These are phyloP conservation scores for Pterois miles DNA, from an alignment of 2,797 vertebrate genomes.

Conservation along the genomic window DNA sequence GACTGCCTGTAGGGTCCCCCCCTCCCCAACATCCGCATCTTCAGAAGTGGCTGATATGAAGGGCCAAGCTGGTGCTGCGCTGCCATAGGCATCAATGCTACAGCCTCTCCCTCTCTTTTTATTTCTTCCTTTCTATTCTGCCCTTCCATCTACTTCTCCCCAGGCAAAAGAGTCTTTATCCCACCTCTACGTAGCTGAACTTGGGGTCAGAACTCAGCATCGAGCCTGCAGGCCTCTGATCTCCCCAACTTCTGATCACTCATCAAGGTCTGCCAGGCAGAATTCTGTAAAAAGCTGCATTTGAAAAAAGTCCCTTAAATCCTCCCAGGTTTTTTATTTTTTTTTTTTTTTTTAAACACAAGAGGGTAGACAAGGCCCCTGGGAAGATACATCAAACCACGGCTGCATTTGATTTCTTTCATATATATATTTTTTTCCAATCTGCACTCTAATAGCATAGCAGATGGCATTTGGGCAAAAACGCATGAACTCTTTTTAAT, in stretches of 20 bases:
- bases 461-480: constrained; percentile 7
- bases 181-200: constrained; percentile 59
- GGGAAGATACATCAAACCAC: constrained; percentile 38
- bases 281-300: constrained; percentile 43
- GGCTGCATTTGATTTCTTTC: constrained; percentile 33
- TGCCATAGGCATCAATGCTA: constrained; percentile 63
- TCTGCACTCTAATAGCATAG: neutral
- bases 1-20: constrained; percentile 49
- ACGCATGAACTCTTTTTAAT: neutral
- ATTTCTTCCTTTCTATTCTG: constrained; percentile 39
- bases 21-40: constrained; percentile 13
- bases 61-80: constrained; percentile 29
- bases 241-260: constrained; percentile 69
- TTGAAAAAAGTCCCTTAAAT: constrained; percentile 38
- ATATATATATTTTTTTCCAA: neutral
- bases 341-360: constrained; percentile 9
- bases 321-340: constrained; percentile 15
- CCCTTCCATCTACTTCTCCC: constrained; percentile 47
- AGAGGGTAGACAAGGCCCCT: constrained; percentile 10
- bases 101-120: constrained; percentile 41
- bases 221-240: constrained; percentile 58
- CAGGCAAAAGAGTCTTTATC: constrained; percentile 61
- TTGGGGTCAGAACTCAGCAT: constrained; percentile 61
- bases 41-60: constrained; percentile 64
- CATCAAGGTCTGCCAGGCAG: constrained; percentile 63